Evolutionary conservation across 2,113 vertebrate species (phyloP).

Genomic region (Hiodon tergisus): DNA sequence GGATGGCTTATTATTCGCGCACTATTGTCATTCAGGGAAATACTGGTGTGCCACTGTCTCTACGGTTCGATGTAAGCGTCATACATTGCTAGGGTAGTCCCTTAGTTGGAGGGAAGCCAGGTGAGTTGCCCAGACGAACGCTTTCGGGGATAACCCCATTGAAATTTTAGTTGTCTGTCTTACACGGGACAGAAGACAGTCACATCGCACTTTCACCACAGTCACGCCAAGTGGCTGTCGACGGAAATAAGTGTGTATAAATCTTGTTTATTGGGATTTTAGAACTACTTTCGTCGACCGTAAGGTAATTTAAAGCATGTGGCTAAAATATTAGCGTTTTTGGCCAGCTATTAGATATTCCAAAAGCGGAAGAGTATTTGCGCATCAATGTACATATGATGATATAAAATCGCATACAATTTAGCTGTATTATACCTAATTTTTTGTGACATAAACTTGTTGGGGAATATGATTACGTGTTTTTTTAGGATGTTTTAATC

Average conservation of each 20-base stretch:
- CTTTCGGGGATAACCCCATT: not conserved
- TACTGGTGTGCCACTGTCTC: slow-evolving; percentile 22
- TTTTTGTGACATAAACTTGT: too few species aligned
- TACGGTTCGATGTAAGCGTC: slow-evolving; percentile 23
- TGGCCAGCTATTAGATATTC: too few species aligned
- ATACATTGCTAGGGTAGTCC: slow-evolving; percentile 7
- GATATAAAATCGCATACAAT: too few species aligned
- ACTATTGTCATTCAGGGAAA: slow-evolving; percentile 29
- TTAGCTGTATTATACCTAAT: too few species aligned
- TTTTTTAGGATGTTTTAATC: too few species aligned
- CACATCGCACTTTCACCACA: not conserved
- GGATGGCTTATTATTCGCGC: slow-evolving; percentile 25
- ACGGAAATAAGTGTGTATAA: not conserved
- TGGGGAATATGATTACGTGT: too few species aligned
- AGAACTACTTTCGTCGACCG: not conserved
- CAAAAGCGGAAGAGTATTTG: too few species aligned
- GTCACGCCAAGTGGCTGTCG: not conserved
- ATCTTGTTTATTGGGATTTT: not conserved
- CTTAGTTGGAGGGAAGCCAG: not conserved
- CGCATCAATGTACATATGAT: too few species aligned
- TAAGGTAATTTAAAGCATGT: not conserved
- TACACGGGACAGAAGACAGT: not conserved
- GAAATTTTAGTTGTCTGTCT: not conserved
- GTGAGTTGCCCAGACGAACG: not conserved
- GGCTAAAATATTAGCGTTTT: not conserved